Conservation (phyloP, 2,113 vertebrate species). For the Neopipo cinnamomea region DNA sequence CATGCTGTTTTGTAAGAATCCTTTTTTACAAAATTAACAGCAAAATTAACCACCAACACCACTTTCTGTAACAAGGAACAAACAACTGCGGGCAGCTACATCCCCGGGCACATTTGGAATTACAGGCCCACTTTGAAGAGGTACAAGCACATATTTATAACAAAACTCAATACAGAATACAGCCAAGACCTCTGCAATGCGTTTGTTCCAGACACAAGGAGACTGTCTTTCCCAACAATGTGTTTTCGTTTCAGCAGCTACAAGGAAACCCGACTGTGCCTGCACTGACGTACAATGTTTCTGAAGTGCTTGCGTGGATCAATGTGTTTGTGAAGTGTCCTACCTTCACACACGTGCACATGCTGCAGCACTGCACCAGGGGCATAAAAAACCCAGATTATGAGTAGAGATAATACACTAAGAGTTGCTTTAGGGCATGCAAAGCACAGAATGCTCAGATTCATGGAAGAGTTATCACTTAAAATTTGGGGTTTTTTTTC, state of each 20-base stretch:
- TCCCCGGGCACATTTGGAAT: background rate
- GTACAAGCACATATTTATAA: background rate
- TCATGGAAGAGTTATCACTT: background rate
- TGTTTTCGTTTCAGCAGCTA: background rate
- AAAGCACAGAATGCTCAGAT: background rate
- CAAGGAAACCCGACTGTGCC: background rate
- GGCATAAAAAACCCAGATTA: background rate
- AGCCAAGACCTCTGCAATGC: background rate
- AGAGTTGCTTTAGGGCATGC: background rate
- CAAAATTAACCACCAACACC: rapidly evolving
- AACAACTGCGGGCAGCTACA: background rate
- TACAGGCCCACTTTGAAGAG: background rate
- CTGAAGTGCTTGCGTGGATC: too few relatives aligned
- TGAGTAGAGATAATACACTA: background rate
- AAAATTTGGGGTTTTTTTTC: background rate
- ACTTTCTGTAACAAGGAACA: background rate
- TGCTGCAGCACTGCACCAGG: background rate
- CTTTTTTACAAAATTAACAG: background rate
- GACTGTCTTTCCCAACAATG: background rate
- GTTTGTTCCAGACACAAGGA: background rate
- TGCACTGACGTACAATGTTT: background rate
- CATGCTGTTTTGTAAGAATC: background rate
- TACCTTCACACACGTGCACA: too few relatives aligned
- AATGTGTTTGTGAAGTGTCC: background rate
- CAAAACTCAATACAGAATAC: background rate